Evolutionary conservation across 2,113 vertebrate genomes (phyloP), one percentile per base, ranked within the genome.

Genomic region (Vulpes vulpes): DNA sequence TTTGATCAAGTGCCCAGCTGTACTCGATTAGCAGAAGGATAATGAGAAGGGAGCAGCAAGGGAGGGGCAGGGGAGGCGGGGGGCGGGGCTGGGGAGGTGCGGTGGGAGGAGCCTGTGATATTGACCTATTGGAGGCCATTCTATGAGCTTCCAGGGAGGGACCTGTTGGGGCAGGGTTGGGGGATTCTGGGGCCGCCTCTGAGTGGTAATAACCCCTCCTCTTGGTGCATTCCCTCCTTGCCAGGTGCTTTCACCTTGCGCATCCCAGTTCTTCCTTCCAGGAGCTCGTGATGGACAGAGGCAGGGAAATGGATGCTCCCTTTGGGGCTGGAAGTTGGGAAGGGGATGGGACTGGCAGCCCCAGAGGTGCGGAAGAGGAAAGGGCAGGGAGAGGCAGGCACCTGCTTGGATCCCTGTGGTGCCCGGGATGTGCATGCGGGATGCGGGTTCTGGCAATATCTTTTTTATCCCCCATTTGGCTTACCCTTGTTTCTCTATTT

Each of bases 1-100:
- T 97, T 93, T 97, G 97, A 98, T 98, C 96, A 85, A 96, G 93
- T 96, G 92, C 96, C 62, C 20, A 38, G 89, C 95, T 97, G 74
- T 19, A n/a, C 93, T 91, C 20, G 51, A 96, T 97, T 94, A 98
- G 97, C 94, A 90, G 94, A 78, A 92, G 87, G 93, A 91, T 96
- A 96, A 97, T 97, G 96, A 96, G 96, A 95, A 89, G 1, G 35
- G 96, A 89, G 53, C 6, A 35, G 76, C n/a, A 19, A 71, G n/a
- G 59, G 64, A 60, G 71, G 27, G 35, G 2, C 9, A 2, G 49
- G 1, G 82, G 79, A 71, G 74, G 5, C 43, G 64, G 35, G 16
- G 53, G 17, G 27, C 49, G 19, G 55, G 60, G 82, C n/a, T 27
- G 27, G 81, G n/a, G 83, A 67, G 38, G 20, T 57, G 49, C 23